Evolutionary conservation across 2,888 invertebrate genomes (phyloP), one percentile per base, ranked within the genome.

Genomic region (Exephanes ischioxanthus): DNA sequence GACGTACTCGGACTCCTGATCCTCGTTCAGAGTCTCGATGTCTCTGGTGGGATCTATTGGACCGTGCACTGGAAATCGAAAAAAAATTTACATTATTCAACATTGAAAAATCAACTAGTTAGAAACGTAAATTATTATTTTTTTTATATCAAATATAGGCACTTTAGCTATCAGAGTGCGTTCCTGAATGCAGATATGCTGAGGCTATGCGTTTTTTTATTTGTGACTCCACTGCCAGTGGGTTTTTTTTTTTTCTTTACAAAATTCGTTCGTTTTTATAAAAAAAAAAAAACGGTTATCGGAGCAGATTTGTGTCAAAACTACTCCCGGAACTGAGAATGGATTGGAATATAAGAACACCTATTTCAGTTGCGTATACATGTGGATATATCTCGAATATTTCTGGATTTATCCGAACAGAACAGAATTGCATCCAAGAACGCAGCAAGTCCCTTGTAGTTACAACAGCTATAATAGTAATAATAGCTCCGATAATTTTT

Each of bases 1-100:
- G 82, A 96, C 95, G 92, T 96, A 96, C 91, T 96, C 96, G 19
- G 96, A 95, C 92, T 96, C 96, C 88, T 95, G 95, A 90, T 96
- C 96, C 93, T 96, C 97, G 92, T 96, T 96, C 81, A 97, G 94
- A 33, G 96, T 96, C 93, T 95, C 96, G 92, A 96, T 96, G 92
- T 96, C 96, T 91, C 96, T 94, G 73, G 95, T 94, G 81, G 96
- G 95, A 94, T 96, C 96, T 89, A 96, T 94, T 89, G 95, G 94
- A 91, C 95, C 95, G 92, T 95, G 92, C 92, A 94, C 95, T 95
- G 89, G 9, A 88, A 89, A 88, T 33, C 76, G 67, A 70, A 37
- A 67, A 19, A 3, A 48, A 48, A 48, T 0, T 55, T 1, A 16
- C 53, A 7, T 55, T 55, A 55, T 7, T 55, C 7, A 4, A 55